Percentiles rank a stretch among this genome's conserved stretches.
Evolutionary conservation across 2,113 vertebrate species (phyloP).

Genomic region (Antechinus flavipes): DNA sequence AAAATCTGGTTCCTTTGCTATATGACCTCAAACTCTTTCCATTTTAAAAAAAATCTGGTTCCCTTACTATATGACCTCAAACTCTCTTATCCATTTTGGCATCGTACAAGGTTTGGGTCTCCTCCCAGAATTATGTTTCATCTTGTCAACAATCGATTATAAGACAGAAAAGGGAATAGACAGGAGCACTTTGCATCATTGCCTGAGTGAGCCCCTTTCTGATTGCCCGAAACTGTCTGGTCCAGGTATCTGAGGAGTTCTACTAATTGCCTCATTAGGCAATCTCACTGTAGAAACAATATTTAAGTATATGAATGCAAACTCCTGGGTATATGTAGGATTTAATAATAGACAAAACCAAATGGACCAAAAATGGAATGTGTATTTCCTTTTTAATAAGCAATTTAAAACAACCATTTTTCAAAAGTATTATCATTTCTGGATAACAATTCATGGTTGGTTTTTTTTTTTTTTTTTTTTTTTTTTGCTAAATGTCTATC

Average conservation of each 20-base stretch:
- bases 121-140: constrained; percentile 31
- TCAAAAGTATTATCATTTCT: constrained; percentile 54
- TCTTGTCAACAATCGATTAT: constrained; percentile 18
- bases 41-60: neutral
- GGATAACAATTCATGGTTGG: constrained; percentile 51
- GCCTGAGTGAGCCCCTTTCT: constrained; percentile 58
- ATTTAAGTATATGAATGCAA: constrained; percentile 74
- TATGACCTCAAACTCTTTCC: neutral
- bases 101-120: constrained; percentile 44
- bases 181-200: constrained; percentile 40
- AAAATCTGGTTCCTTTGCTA: too few relatives aligned
- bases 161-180: constrained; percentile 47
- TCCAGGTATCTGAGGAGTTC: constrained; percentile 75
- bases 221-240: constrained; percentile 61
- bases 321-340: constrained; percentile 76
- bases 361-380: constrained; percentile 80
- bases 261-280: constrained; percentile 79
- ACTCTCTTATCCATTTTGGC: constrained; percentile 1
- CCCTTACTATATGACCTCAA: neutral
- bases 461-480: neutral
- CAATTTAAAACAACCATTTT: constrained; percentile 79
- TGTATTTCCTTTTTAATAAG: constrained; percentile 79
- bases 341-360: constrained; percentile 78
- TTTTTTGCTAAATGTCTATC: constrained; percentile 71
- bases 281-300: constrained; percentile 69